These are phyloP conservation scores for Pantelozetes paolii DNA, from an alignment of 2,888 invertebrate genomes.

Conservation along the genomic window DNA sequence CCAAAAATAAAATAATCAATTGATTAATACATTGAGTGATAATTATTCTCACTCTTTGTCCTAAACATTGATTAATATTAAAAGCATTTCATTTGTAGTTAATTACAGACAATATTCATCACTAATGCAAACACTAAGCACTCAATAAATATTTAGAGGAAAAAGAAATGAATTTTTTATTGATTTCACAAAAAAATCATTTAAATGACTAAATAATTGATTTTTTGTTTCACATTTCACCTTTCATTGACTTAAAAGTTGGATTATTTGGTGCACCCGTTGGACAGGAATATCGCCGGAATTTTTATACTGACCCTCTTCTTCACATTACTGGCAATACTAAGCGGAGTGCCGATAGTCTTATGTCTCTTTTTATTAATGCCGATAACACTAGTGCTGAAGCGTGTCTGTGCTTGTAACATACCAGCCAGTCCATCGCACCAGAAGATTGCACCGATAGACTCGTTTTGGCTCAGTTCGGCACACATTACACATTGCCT, in stretches of 20 bases:
- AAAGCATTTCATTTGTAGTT: no score
- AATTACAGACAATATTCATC: no score
- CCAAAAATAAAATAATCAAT: no score
- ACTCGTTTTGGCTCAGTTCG: constrained; percentile 54
- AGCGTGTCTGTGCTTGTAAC: constrained; percentile 45
- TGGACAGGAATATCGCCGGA: constrained; percentile 47
- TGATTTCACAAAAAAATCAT: not conserved
- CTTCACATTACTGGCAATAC: constrained; percentile 47
- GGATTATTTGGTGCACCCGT: constrained; percentile 46
- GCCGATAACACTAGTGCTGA: constrained; percentile 51
- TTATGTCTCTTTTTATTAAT: constrained; percentile 53
- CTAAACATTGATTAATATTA: no score
- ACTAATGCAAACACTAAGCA: no score
- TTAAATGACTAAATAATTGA: not conserved
- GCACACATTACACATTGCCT: constrained; percentile 56
- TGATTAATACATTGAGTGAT: no score
- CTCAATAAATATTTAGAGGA: not conserved
- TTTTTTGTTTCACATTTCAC: no score
- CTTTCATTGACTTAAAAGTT: constrained; percentile 25
- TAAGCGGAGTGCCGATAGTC: constrained; percentile 55
- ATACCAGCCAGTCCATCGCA: constrained; percentile 22
- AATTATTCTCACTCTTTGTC: no score
- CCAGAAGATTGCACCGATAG: constrained; percentile 52
- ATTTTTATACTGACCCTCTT: constrained; percentile 47
- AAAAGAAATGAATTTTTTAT: not conserved